Evolutionary conservation across 2,888 invertebrate genomes (phyloP), one percentile per base, ranked within the genome.

Genomic region (Chaitophorus viminalis): DNA sequence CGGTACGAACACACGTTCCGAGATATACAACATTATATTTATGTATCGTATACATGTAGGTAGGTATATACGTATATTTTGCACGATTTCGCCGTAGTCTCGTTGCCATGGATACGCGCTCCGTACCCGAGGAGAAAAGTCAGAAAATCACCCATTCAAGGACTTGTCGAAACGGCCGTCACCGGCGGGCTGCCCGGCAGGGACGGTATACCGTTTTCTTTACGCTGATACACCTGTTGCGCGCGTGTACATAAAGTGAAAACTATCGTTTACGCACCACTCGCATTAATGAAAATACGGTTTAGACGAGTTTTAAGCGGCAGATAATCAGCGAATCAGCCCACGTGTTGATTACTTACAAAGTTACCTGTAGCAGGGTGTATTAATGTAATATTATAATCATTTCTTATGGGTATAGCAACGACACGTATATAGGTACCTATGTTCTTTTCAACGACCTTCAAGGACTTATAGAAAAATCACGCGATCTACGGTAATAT

Each of bases 61-160:
- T 72, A 18, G 4, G 18, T 36, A n/a, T n/a, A n/a, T n/a, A n/a
- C 6, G 21, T 21, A 25, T 70, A 46, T 68, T 70, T 81, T 70
- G 60, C 77, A 29, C 29, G 52, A 70, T 81, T 81, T 70, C 46
- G 81, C 70, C 75, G 11, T 33, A 70, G 68, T 81, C 81, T 68
- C 83, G 83, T 84, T 65, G 54, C 75, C 39, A 76, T 76, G 83
- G 83, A 84, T 25, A 84, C 79, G 33, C 60, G 33, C 46, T 6
- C 75, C 81, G 81, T 21, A 14, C 33, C 83, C n/a, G 60, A 77
- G 46, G 46, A 84, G 29, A 84, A 84, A 36, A 76, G 75, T 75
- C 75, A 75, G 83, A 65, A 84, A 84, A 84, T 39, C 83, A 29
- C 65, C 68, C 68, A 74, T 74, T 83, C 82, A 83, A 83, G 82